Evolutionary conservation across 2,113 vertebrate species (phyloP).

Genomic region (Festucalex cinctus): DNA sequence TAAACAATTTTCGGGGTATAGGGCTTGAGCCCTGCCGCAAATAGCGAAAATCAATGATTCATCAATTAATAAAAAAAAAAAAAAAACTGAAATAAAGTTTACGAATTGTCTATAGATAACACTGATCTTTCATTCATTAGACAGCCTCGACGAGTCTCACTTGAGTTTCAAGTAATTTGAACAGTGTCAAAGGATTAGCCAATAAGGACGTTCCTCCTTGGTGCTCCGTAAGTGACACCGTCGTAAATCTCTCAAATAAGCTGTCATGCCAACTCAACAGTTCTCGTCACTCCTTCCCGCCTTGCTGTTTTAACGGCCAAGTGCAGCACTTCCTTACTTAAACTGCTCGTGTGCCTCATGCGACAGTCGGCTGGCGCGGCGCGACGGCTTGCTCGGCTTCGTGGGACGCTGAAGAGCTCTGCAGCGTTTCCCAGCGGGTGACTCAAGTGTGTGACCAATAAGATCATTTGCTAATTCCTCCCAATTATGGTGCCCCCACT

Average conservation of each 20-base stretch:
- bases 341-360: constrained; percentile 17
- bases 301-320: constrained; percentile 29
- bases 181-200: constrained; percentile 24
- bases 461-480: constrained; percentile 49
- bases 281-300: constrained; percentile 37
- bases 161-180: constrained; percentile 13
- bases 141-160: constrained; percentile 4
- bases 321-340: constrained; percentile 30
- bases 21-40: too few species aligned
- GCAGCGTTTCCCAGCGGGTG: constrained; percentile 8
- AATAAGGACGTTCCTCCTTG: constrained; percentile 5
- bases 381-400: constrained; percentile 38
- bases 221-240: constrained; percentile 49
- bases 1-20: too few species aligned
- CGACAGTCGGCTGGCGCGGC: constrained; percentile 31
- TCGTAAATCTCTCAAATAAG: constrained; percentile 64
- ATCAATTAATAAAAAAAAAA: too few species aligned
- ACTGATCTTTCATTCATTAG: not conserved
- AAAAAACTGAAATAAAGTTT: too few species aligned
- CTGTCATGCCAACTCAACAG: constrained; percentile 46
- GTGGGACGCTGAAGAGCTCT: constrained; percentile 23
- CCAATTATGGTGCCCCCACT: constrained; percentile 20
- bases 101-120: not conserved
- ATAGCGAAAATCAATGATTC: too few species aligned
- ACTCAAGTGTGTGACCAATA: constrained; percentile 53